These are phyloP conservation scores for Turritopsis rubra DNA, from an alignment of 30 jellyfish, hydroid and myxozoan species.

Conservation along the genomic window DNA sequence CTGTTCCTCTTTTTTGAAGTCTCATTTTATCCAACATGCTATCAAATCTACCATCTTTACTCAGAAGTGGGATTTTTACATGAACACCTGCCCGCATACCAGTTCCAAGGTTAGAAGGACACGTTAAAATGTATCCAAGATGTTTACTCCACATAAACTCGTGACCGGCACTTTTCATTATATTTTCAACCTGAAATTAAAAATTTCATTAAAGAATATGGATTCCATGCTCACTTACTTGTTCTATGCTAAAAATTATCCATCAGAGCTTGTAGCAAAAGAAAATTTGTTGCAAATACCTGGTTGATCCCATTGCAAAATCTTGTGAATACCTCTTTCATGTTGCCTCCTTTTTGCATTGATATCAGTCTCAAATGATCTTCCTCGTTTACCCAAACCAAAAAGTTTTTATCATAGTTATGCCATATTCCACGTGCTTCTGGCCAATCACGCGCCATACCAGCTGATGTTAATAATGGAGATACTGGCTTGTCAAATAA, in stretches of 20 bases:
- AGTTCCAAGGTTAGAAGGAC: conserved; percentile 92
- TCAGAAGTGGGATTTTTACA: conserved; percentile 52
- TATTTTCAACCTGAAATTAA: conserved; percentile 27
- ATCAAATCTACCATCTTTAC: conserved; percentile 28
- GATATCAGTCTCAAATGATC: conserved; percentile 81
- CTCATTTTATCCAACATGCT: conserved; percentile 39
- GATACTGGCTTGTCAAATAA: conserved; percentile 52
- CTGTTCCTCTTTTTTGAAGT: conserved; percentile 72
- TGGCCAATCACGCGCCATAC: conserved; percentile 89
- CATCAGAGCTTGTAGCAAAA: no score
- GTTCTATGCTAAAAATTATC: no score
- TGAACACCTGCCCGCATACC: conserved; percentile 93
- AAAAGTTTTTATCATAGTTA: conserved; percentile 60
- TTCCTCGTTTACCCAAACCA: conserved; percentile 88
- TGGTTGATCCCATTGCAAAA: conserved; percentile 61
- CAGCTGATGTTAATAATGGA: conserved; percentile 71
- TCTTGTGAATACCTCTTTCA: conserved; percentile 66
- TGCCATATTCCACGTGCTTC: conserved; percentile 88
- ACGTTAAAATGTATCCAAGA: conserved; percentile 74
- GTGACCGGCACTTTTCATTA: conserved; percentile 48
- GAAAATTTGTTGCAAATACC: no score
- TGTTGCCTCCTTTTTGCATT: conserved; percentile 85
- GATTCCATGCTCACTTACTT: no score
- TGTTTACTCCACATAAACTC: conserved; percentile 87
- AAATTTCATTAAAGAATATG: no score